These are phyloP conservation scores for Nomada goodeniana DNA, from an alignment of 2,888 invertebrate species.

Conservation along the genomic window DNA sequence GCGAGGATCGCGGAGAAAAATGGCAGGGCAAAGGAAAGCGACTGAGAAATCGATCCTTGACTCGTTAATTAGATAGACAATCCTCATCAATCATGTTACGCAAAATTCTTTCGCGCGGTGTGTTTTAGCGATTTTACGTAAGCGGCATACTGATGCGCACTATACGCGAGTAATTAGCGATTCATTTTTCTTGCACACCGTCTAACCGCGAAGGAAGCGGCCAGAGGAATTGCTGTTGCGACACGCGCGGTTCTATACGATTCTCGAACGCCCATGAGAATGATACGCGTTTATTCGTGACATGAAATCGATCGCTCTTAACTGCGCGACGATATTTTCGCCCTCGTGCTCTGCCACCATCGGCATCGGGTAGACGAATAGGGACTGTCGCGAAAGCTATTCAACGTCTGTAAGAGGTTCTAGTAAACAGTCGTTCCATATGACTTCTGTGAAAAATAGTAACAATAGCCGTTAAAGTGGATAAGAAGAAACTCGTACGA, in stretches of 20 bases:
- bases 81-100: slow-evolving; percentile 33
- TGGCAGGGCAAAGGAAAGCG: slow-evolving; percentile 17
- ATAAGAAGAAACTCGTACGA: too few species aligned
- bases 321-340: slow-evolving; percentile 59
- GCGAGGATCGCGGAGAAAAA: neutral
- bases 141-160: neutral
- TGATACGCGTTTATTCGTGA: slow-evolving; percentile 57
- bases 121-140: slow-evolving; percentile 11
- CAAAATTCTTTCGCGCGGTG: slow-evolving; percentile 9
- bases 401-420: neutral
- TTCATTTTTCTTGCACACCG: slow-evolving; percentile 27
- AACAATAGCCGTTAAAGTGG: too few species aligned
- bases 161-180: slow-evolving; percentile 17
- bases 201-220: slow-evolving; percentile 30
- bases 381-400: neutral
- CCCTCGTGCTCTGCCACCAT: neutral
- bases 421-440: neutral
- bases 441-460: too few species aligned
- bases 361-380: neutral
- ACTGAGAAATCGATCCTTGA: slow-evolving; percentile 16
- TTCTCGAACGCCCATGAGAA: slow-evolving; percentile 67
- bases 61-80: slow-evolving; percentile 29
- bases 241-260: slow-evolving; percentile 71
- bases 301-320: slow-evolving; percentile 62
- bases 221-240: slow-evolving; percentile 48